phyloP scores from a whole-genome alignment of 2,888 invertebrate genomes.

The Brachyptera risi region DNA sequence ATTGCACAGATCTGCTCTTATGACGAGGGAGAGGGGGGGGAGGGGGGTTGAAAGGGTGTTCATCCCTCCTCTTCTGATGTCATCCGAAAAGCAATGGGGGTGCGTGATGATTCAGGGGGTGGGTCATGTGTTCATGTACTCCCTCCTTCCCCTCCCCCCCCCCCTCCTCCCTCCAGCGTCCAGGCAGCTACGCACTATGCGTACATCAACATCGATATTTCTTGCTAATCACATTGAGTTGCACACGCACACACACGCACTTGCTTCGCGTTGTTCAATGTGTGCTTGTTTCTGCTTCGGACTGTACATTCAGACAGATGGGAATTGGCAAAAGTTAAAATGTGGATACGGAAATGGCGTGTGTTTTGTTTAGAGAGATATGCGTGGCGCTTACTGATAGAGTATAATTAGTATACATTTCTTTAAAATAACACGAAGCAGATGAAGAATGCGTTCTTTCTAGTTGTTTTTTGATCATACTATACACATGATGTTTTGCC shows the following conservation, averaged over 20 bases:
- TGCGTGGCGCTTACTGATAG: too few relatives aligned
- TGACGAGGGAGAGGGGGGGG: not conserved
- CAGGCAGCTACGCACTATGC: slow-evolving; percentile 1
- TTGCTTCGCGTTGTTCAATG: not conserved
- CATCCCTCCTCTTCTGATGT: not conserved
- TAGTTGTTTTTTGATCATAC: too few relatives aligned
- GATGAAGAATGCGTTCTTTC: too few relatives aligned
- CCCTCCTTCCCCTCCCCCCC: not conserved
- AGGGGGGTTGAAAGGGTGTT: too few relatives aligned
- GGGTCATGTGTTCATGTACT: too few relatives aligned
- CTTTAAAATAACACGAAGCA: too few relatives aligned
- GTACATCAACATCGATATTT: slow-evolving; percentile 5
- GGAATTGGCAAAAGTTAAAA: not conserved
- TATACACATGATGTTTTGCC: too few relatives aligned
- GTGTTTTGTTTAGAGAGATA: too few relatives aligned
- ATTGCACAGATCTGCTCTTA: slow-evolving; percentile 6
- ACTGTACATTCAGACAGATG: too few relatives aligned
- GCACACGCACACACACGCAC: not conserved
- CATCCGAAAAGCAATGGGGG: not conserved
- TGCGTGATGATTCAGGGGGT: slow-evolving; percentile 6
- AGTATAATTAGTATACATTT: too few relatives aligned
- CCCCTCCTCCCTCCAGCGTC: not conserved
- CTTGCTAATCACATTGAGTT: not conserved
- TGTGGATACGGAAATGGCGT: not conserved
- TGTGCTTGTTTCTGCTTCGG: not conserved